Base-by-base conservation (phyloP, 2,113 vertebrate genomes). In the Dicentrarchus labrax region DNA sequence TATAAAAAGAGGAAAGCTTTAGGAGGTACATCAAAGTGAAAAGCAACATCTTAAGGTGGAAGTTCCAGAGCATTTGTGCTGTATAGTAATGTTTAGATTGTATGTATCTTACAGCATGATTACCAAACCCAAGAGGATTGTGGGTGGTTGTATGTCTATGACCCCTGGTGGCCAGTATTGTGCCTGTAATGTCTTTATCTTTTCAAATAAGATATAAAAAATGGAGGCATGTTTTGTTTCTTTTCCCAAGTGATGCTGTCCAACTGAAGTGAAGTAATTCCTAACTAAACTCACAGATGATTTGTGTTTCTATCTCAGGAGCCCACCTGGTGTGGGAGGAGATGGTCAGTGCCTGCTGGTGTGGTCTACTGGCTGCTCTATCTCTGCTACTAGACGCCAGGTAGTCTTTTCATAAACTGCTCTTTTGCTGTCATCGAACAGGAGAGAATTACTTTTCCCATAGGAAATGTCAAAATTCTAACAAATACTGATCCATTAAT, bases 261-360 rank as follows among this genome's bases (percentile, higher is more conserved):
- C n/a, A n/a, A 75, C 1, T n/a, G 11, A 54, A n/a, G 6, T 62
- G 57, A 47, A 75, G 19, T 3, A 5, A 59, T 59, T 56, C 13
- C 5, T 72, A 17, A 54, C 72, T 72, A 9, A 65, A 56, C 45
- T 39, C 56, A 30, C 0, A 0, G 24, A 62, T 60, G 13, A 45
- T 75, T 48, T 82, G 21, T 79, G 36, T 66, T 87, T 89, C 12
- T 93, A 83, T 85, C 88, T 64, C 90, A 99, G 98, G 95, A 88
- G 94, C 94, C 72, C 97, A 97, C 93, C 93, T 96, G 84, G 98
- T 99, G 64, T 99, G 98, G 98, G 98, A 99, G 91, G 98, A 99
- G 94, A 99, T 99, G 98, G 97, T 99, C 74, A 97, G 95, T 7
- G 98, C 98, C 3, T 99, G 98, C 78, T 99, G 98, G 98, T 99